Base-by-base conservation (phyloP, 2,797 vertebrate species). In the Nyctalus aviator region DNA sequence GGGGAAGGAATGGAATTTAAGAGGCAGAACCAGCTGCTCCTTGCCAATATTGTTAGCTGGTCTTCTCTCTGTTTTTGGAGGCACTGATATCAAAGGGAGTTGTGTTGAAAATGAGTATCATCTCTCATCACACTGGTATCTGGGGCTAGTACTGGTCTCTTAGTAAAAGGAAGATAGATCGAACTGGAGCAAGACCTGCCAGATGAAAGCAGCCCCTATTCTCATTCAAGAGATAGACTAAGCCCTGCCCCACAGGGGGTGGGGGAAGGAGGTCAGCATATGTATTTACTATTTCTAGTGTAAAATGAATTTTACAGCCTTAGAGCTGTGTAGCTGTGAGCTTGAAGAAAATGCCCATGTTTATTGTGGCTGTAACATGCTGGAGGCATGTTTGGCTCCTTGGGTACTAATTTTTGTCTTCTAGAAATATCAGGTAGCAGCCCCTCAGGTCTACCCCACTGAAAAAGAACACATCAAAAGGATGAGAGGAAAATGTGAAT, bases 381-480 rank as follows among this genome's bases (percentile, higher is more conserved):
- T 66, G 87, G 84, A 95, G 27, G 35, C 84, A 48, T 4, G 35
- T 35, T 77, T 77, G 64, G 17, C 50, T 84, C 3, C 59, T 88
- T 91, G 44, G 17, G 46, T 35, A 75, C 35, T 82, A 53, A 53
- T 88, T 77, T 66, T 90, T 87, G 20, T 84, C 53, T 77, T 83
- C 48, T 55, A 10, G 57, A 30, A 87, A 85, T 71, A 11, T 92
- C 20, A 82, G 57, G 23, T 44, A 48, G 57, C 50, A 91, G 20
- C 23, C 7, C 44, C 30, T 87, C 6, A 8, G 25, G 15, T 5
- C 25, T 23, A 14, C 9, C 14, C n/a, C 30, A 25, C 59, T 55
- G 68, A 79, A 75, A 78, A 77, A 77, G 76, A 48, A 15, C n/a
- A 18, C 20, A 6, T 69, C 23, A 21, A 79, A 84, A 64, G 50